Base-by-base conservation (phyloP, 2,113 vertebrate species). In the Bucco capensis region DNA sequence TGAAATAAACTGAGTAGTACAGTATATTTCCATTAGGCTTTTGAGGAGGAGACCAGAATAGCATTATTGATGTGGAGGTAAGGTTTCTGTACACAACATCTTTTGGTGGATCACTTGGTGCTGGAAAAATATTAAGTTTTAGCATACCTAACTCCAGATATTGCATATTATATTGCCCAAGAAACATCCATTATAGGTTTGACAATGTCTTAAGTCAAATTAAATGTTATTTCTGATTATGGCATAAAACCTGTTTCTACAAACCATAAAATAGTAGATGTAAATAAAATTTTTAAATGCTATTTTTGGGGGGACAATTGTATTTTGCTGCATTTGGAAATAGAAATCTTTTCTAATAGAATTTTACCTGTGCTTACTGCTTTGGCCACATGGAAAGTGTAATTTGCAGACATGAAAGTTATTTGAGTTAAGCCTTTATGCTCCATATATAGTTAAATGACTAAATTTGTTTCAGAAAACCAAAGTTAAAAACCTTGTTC, bases 1-100 rank as follows among this genome's bases (percentile, higher is more conserved):
- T 96, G 88, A 98, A 99, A 96, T 98, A 98, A 96, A 99, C 95
- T 31, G 98, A 97, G 95, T 99, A 99, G 92, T 97, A 97, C 33
- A 96, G 94, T 96, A 99, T 98, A 87, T 98, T 96, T 66, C 99
- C 99, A 92, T 99, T 99, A 69, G 99, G 98, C 60, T 99, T 97
- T 79, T 95, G 96, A 54, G 99, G 98, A 85, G 98, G 98, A 19
- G 69, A 96, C 99, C 99, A 99, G 83, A 95, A 97, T 16, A 99
- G 69, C 85, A 96, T 97, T 93, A 99, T 89, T 65, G 98, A 98
- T 50, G 98, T 98, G 70, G 98, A 96, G 27, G 97, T 98, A 83
- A 98, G 95, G 83, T 98, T 98, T 93, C 90, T 96, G 93, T 98
- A 96, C 31, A 96, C 96, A 61, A 99, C 92, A 93, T 98, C 98